Evolutionary conservation across 2,888 invertebrate species (phyloP).

Genomic region (Hydriomena furcata): DNA sequence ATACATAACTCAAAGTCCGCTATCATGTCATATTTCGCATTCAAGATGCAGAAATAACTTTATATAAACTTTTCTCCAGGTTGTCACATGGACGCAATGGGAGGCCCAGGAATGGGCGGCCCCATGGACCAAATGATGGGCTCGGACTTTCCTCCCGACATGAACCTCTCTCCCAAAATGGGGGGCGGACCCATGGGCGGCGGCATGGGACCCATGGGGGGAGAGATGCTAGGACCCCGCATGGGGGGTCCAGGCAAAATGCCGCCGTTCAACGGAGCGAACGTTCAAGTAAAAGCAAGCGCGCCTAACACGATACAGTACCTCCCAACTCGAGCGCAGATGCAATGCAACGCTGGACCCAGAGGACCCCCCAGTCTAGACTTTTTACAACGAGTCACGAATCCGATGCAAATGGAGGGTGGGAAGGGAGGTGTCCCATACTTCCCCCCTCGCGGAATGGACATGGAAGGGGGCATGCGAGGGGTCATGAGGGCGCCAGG

Average conservation of each 20-base stretch:
- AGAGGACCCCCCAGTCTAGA: conserved; percentile 94
- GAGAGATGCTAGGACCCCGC: conserved; percentile 86
- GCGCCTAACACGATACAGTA: conserved; percentile 99
- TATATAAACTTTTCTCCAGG: too few species aligned
- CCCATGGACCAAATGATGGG: conserved; percentile 83
- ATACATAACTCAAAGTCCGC: too few species aligned
- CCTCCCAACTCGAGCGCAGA: conserved; percentile 96
- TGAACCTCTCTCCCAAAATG: conserved; percentile 87
- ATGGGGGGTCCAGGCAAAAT: conserved; percentile 83
- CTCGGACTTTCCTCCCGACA: conserved; percentile 77
- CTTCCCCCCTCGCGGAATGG: conserved; percentile 85
- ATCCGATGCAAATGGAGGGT: conserved; percentile 90
- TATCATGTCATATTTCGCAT: too few species aligned
- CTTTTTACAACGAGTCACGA: conserved; percentile 94
- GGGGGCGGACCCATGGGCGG: conserved; percentile 80
- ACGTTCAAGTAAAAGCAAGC: conserved; percentile 97
- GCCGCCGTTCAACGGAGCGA: conserved; percentile 85
- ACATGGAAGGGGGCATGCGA: conserved; percentile 78
- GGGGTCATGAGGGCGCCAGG: conserved; percentile 71
- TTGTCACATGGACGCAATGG: conserved; percentile 81
- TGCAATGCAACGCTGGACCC: conserved; percentile 86
- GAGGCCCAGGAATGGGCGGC: conserved; percentile 78
- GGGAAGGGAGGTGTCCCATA: conserved; percentile 84
- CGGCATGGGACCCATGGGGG: conserved; percentile 78
- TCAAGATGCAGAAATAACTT: too few species aligned